phyloP scores from a whole-genome alignment of 92 coral and sea anemone species.

The Pocillopora meandrina region DNA sequence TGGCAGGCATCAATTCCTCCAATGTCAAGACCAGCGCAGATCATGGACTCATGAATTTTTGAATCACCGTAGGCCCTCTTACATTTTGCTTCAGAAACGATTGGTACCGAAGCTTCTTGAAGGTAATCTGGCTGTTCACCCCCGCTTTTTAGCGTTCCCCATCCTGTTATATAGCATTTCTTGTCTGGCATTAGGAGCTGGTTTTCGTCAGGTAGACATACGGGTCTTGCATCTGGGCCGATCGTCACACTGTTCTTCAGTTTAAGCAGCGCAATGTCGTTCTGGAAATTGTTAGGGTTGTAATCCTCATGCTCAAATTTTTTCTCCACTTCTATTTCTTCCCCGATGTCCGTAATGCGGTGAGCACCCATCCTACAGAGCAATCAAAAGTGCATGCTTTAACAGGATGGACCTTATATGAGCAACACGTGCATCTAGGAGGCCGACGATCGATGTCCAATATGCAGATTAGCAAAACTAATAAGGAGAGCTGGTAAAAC shows the following conservation, averaged over 20 bases:
- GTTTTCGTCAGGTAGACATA: slow-evolving; percentile 41
- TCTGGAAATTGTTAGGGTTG: not conserved
- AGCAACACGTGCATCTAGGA: no score
- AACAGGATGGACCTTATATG: no score
- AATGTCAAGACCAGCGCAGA: slow-evolving; percentile 28
- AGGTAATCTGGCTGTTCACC: not conserved
- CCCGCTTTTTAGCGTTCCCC: slow-evolving; percentile 21
- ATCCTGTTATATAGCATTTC: slow-evolving; percentile 51
- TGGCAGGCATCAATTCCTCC: slow-evolving; percentile 36
- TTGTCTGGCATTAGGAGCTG: slow-evolving; percentile 16
- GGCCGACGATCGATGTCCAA: no score
- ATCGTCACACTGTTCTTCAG: slow-evolving; percentile 6
- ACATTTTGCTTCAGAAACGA: not conserved
- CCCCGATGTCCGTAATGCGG: not conserved
- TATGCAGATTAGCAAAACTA: no score
- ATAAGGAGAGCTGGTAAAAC: no score
- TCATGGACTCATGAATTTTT: slow-evolving; percentile 10
- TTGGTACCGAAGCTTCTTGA: slow-evolving; percentile 29
- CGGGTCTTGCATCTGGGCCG: slow-evolving; percentile 5
- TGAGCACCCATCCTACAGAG: slow-evolving; percentile 16
- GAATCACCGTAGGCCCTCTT: not conserved
- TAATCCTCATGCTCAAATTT: slow-evolving; percentile 36
- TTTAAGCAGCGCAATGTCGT: slow-evolving; percentile 30
- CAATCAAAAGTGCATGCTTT: not conserved
- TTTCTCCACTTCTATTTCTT: slow-evolving; percentile 3